Evolutionary conservation across 2,797 vertebrate genomes (phyloP).

Genomic region (Strix occidentalis): DNA sequence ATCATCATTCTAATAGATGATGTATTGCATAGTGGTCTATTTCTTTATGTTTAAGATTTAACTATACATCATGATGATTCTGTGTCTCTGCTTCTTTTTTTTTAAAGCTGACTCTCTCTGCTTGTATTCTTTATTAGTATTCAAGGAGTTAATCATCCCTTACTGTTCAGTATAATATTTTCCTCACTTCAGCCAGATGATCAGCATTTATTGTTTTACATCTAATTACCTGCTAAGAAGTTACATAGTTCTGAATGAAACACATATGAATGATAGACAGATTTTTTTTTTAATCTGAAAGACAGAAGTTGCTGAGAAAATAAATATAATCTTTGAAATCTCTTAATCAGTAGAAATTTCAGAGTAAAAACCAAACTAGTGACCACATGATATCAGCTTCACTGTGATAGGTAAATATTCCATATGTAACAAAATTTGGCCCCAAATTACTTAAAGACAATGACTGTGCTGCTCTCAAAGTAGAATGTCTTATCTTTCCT

Average conservation of each 20-base stretch:
- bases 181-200: slow-evolving; percentile 13
- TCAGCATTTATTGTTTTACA: slow-evolving; percentile 32
- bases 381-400: not conserved
- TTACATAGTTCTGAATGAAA: not conserved
- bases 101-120: not conserved
- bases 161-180: not conserved
- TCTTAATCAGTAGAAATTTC: not conserved
- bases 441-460: not conserved
- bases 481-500: not conserved
- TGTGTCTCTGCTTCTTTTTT: not conserved
- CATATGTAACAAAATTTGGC: not conserved
- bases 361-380: not conserved
- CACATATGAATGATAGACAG: not conserved
- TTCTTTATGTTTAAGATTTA: not conserved
- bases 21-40: not conserved
- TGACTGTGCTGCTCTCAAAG: not conserved
- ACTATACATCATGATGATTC: not conserved
- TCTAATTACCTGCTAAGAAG: slow-evolving; percentile 32
- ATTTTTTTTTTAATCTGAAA: not conserved
- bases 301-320: not conserved
- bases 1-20: not conserved
- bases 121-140: not conserved
- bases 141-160: slow-evolving; percentile 1
- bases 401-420: not conserved
- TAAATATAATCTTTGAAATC: not conserved